Conservation (phyloP, 2,113 vertebrate genomes). For the Lichenostomus cassidix region DNA sequence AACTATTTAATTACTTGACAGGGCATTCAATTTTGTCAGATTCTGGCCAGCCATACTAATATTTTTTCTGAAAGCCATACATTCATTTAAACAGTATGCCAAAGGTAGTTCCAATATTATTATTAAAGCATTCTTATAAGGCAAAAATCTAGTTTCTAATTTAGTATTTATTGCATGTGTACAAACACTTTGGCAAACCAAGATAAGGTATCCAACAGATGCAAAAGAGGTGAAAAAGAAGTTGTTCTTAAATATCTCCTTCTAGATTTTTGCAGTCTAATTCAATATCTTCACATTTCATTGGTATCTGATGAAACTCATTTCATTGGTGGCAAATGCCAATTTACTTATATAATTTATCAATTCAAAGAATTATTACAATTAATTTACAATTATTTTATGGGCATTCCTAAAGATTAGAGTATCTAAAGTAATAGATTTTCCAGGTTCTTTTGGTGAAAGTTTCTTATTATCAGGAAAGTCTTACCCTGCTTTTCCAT, state of each 20-base stretch:
- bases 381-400: neutral
- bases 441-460: neutral
- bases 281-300: neutral
- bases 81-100: neutral
- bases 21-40: neutral
- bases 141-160: neutral
- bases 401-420: neutral
- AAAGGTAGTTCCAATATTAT: neutral
- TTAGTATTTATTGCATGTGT: neutral
- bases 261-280: neutral
- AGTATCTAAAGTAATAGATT: neutral
- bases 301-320: neutral
- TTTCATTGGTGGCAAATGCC: neutral
- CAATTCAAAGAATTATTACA: neutral
- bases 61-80: neutral
- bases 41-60: neutral
- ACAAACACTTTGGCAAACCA: neutral
- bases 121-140: neutral
- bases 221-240: neutral
- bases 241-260: neutral
- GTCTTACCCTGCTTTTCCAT: neutral
- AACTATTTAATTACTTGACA: neutral
- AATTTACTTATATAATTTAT: neutral
- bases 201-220: neutral
- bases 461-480: neutral